Conservation (phyloP, 2,888 invertebrate genomes). For the Ophion costatus region DNA sequence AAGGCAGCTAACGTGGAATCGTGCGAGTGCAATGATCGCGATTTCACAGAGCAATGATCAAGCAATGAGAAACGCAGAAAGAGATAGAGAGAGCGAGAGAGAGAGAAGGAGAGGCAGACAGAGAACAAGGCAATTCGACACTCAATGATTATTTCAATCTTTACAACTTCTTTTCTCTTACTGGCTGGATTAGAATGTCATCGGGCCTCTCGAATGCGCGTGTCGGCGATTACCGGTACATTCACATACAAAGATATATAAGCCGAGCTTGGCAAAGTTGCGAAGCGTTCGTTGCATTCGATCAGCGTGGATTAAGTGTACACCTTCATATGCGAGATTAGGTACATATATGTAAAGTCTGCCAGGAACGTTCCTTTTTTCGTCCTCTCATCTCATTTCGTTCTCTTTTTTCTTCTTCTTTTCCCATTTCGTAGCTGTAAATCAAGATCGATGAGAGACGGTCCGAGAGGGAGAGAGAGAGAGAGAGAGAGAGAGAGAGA, state of each 20-base stretch:
- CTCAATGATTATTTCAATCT: slow-evolving; percentile 59
- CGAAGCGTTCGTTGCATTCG: slow-evolving; percentile 43
- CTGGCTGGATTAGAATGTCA: slow-evolving; percentile 63
- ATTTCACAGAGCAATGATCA: slow-evolving; percentile 51
- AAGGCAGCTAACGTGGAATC: slow-evolving; percentile 22
- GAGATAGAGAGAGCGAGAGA: neutral
- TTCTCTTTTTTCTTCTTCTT: slow-evolving; percentile 2
- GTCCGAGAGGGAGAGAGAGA: neutral
- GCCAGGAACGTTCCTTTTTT: slow-evolving; percentile 29
- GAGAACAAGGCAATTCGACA: slow-evolving; percentile 36
- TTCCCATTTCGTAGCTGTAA: slow-evolving; percentile 35
- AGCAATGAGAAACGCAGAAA: neutral
- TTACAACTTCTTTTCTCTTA: slow-evolving; percentile 56
- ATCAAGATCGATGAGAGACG: slow-evolving; percentile 56
- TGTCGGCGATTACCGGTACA: slow-evolving; percentile 56
- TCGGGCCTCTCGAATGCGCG: slow-evolving; percentile 55
- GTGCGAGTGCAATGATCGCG: slow-evolving; percentile 42
- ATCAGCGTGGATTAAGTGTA: slow-evolving; percentile 41
- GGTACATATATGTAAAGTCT: slow-evolving; percentile 43
- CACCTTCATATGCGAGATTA: slow-evolving; percentile 42
- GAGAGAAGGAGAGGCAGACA: neutral
- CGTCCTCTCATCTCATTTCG: neutral
- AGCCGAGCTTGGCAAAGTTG: slow-evolving; percentile 21
- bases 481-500: slow-evolving; percentile 8
- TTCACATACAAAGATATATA: slow-evolving; percentile 27